phyloP scores from a whole-genome alignment of 2,888 invertebrate species.

The Thyatira batis region DNA sequence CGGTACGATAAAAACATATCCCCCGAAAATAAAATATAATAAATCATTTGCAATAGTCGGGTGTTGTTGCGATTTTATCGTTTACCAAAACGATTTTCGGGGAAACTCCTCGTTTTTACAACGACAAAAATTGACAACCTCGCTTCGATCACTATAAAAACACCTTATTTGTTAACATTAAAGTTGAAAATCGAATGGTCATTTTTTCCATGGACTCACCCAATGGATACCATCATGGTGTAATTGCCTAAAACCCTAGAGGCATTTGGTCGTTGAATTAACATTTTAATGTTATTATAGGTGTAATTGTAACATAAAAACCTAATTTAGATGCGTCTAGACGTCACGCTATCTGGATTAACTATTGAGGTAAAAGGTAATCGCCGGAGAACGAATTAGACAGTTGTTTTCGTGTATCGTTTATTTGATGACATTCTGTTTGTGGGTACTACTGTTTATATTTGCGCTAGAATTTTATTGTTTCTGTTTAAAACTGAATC shows the following conservation, averaged over 20 bases:
- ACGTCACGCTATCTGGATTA: conserved; percentile 54
- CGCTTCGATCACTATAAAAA: conserved; percentile 3
- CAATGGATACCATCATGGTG: conserved; percentile 34
- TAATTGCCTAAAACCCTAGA: conserved; percentile 67
- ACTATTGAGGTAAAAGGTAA: conserved; percentile 32
- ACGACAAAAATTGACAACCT: conserved; percentile 23
- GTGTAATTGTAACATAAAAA: conserved; percentile 63
- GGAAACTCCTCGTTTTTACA: conserved; percentile 59
- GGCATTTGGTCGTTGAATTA: conserved; percentile 63
- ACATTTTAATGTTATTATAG: conserved; percentile 71
- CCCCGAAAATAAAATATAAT: conserved; percentile 57
- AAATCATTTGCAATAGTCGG: conserved; percentile 55
- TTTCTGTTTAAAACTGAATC: no score
- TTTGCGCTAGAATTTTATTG: background rate
- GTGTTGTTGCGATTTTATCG: conserved; percentile 61
- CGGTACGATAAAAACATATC: conserved; percentile 38
- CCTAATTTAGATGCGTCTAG: conserved; percentile 71
- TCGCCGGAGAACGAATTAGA: conserved; percentile 12
- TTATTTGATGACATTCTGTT: background rate
- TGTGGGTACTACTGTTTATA: background rate
- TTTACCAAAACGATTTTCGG: conserved; percentile 51
- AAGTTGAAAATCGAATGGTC: conserved; percentile 8
- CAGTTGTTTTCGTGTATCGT: background rate
- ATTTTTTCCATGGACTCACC: conserved; percentile 5
- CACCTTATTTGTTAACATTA: conserved; percentile 2